Evolutionary conservation across 2,888 invertebrate species (phyloP), one percentile per base, ranked within the genome.

Genomic region (Ctena decussata): DNA sequence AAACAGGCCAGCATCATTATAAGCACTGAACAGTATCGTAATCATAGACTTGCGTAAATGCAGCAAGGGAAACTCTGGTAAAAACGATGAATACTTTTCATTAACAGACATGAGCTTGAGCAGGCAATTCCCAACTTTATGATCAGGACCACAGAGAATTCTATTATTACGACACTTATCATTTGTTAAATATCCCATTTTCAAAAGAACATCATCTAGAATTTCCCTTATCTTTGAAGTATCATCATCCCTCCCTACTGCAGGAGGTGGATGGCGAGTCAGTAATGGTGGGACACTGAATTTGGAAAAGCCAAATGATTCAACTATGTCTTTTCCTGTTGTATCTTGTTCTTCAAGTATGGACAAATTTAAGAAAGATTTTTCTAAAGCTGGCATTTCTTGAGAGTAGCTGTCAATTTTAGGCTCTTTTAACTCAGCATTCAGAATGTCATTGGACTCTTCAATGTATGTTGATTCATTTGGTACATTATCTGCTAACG

Each of bases 41-140:
- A 65, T 76, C 21, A 53, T 76, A 0, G 77, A 77, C 32, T 77
- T 77, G 3, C 78, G 11, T 11, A 78, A 39, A 30, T 78, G 78
- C 12, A 78, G 65, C 2, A 80, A 35, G 5, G 71, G 78, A 27
- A 78, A 78, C 39, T 78, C 71, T 15, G 71, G 71, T 30, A 78
- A 24, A 30, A 78, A 78, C 35, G 70, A 18, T n/a, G 24, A 24
- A 35, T 71, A 78, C 39, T 53, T 71, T 18, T 1, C 12, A 35
- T 30, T 65, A 1, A 49, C 35, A 46, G 69, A 21, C 46, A 72
- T 24, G 15, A 78, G 15, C 30, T 35, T 24, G 2, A 30, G 32
- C 12, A 65, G 6, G 21, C 27, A 65, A 3, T 65, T 65, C 2
- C 65, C 65, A 3, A 35, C 18, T 24, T 53, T 53, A 21, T 53